These are phyloP conservation scores for cattle (Bos taurus) DNA, from an alignment of 2,113 vertebrate species.

Conservation along the genomic window ARS-UCD2.0 NC_037357.1:70277501-70278000, in stretches of 20 bases:
- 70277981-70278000: not conserved
- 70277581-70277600: not conserved
- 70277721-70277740: not conserved
- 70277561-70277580: not conserved
- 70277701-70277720: rapidly evolving
- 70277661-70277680: not conserved
- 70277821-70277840: not conserved
- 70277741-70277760: not conserved
- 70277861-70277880: not conserved
- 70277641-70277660: not conserved
- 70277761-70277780: not conserved
- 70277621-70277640: not conserved
- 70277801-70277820: not conserved
- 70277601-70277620: not conserved
- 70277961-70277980: not conserved
- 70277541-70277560: not conserved
- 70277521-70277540: not conserved
- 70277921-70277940: not conserved
- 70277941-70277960: not conserved
- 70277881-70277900: not conserved
- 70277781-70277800: not conserved
- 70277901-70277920: not conserved
- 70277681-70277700: not conserved
- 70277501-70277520: not conserved
- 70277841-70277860: not conserved